Conservation (phyloP, 2,113 vertebrate genomes). For the Dendropsophus ebraccatus region DNA sequence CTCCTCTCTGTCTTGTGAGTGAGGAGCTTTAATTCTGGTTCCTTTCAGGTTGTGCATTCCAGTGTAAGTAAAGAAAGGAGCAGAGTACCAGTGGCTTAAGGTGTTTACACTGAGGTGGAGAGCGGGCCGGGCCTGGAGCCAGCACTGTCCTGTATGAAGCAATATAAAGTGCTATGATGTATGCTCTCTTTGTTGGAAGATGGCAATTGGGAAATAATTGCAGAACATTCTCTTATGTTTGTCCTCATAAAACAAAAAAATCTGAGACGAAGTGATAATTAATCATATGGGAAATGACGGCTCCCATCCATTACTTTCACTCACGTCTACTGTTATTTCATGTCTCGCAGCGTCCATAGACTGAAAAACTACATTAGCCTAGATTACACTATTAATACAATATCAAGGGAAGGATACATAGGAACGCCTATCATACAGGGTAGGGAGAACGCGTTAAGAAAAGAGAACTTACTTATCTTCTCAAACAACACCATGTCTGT, state of each 20-base stretch:
- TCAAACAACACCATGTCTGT: too few relatives aligned
- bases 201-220: conserved; percentile 58
- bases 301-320: conserved; percentile 39
- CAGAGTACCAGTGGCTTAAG: conserved; percentile 47
- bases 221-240: conserved; percentile 51
- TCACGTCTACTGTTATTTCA: conserved; percentile 2
- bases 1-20: conserved; percentile 9
- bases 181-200: conserved; percentile 36
- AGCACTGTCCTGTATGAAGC: conserved; percentile 48
- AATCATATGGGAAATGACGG: conserved; percentile 26
- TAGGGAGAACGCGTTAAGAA: neutral
- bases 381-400: neutral
- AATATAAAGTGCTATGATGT: conserved; percentile 40
- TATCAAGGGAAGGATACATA: neutral
- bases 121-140: conserved; percentile 51
- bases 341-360: neutral
- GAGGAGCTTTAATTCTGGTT: conserved; percentile 38
- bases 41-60: conserved; percentile 44
- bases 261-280: conserved; percentile 38
- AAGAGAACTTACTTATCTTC: too few relatives aligned
- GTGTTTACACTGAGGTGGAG: conserved; percentile 53
- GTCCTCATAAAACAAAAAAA: conserved; percentile 55
- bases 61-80: conserved; percentile 46
- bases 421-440: neutral
- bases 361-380: neutral